Percentiles rank a stretch among this genome's conserved stretches.
phyloP scores from a whole-genome alignment of 2,113 vertebrate species.

The Forbesichthys agassizii region DNA sequence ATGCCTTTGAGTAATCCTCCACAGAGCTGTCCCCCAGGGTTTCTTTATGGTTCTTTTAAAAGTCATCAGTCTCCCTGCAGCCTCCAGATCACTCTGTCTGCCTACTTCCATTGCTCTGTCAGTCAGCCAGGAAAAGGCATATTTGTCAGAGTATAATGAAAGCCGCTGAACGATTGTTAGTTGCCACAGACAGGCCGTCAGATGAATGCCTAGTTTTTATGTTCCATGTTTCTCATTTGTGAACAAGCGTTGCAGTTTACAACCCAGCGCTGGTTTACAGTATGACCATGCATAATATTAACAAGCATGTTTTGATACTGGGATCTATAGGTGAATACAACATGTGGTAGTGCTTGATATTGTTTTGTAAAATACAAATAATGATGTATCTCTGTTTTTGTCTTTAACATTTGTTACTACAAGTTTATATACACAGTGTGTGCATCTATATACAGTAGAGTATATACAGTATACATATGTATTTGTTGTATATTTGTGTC shows the following conservation, averaged over 20 bases:
- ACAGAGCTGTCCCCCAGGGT: constrained; percentile 59
- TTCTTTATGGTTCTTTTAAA: constrained; percentile 73
- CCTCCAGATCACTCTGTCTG: constrained; percentile 57
- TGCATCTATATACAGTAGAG: too few relatives aligned
- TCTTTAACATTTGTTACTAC: too few relatives aligned
- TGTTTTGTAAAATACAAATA: too few relatives aligned
- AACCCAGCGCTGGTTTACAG: neutral
- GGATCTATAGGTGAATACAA: neutral
- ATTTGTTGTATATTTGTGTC: too few relatives aligned
- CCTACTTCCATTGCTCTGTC: constrained; percentile 48
- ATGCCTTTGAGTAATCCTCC: constrained; percentile 69
- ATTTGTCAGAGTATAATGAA: constrained; percentile 64
- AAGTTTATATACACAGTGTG: too few relatives aligned
- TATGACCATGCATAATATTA: neutral
- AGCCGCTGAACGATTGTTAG: constrained; percentile 35
- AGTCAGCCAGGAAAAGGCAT: constrained; percentile 58
- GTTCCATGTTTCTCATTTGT: constrained; percentile 3
- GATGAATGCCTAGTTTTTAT: neutral
- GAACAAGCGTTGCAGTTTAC: neutral
- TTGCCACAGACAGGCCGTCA: constrained; percentile 16
- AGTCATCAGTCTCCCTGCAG: constrained; percentile 67
- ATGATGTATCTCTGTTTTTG: too few relatives aligned
- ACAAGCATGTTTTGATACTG: neutral
- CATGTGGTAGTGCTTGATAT: neutral
- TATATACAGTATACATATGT: too few relatives aligned